phyloP scores from a whole-genome alignment of 1,140 invertebrate species.

The Hyposmocoma kahamanoa region DNA sequence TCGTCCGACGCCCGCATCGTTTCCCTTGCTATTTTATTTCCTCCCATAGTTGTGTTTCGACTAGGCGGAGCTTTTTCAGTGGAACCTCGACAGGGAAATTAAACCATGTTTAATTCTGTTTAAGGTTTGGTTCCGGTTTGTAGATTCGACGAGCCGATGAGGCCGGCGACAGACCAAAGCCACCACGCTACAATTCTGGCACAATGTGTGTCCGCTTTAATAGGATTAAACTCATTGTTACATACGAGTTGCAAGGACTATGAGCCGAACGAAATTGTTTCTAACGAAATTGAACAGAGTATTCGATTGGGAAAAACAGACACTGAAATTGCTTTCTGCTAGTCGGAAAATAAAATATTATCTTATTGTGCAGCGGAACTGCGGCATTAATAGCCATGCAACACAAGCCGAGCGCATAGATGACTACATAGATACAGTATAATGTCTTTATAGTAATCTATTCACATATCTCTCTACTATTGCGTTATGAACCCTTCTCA shows the following conservation, averaged over 20 bases:
- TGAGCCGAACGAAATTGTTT: conserved; percentile 64
- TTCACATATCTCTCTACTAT: not conserved
- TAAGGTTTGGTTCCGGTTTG: conserved; percentile 68
- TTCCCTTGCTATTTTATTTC: conserved; percentile 72
- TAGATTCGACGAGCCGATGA: conserved; percentile 43
- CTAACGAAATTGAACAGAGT: conserved; percentile 37
- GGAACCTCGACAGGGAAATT: conserved; percentile 56
- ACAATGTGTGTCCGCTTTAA: conserved; percentile 71
- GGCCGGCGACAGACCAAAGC: conserved; percentile 68
- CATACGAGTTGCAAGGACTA: conserved; percentile 65
- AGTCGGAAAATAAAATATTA: not conserved
- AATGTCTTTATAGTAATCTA: not conserved
- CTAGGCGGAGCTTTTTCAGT: conserved; percentile 63
- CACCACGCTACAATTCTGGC: conserved; percentile 65
- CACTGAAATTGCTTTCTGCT: not conserved
- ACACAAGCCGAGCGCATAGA: not conserved
- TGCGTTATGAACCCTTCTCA: not conserved
- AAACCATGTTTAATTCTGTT: conserved; percentile 72
- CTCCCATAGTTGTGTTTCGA: conserved; percentile 67
- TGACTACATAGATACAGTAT: not conserved
- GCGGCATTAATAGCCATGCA: not conserved
- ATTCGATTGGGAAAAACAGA: conserved; percentile 4
- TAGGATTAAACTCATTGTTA: conserved; percentile 71
- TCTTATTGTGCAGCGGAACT: not conserved
- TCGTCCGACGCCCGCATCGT: conserved; percentile 71